Conservation (phyloP, 2,888 invertebrate species). For the Cactoblastis cactorum region DNA sequence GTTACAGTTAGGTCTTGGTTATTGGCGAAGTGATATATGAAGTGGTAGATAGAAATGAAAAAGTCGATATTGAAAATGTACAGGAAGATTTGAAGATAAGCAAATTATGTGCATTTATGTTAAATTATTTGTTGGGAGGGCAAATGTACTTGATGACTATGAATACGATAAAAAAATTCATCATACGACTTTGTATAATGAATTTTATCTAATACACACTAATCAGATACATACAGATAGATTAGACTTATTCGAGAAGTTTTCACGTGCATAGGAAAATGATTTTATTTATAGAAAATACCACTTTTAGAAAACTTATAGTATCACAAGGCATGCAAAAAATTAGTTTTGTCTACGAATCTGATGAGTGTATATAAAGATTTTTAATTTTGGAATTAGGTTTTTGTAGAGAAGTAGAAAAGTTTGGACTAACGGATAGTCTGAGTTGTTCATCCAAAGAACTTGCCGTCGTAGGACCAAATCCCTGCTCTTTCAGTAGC, state of each 20-base stretch:
- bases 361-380: neutral
- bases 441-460: slow-evolving; percentile 79
- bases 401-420: slow-evolving; percentile 31
- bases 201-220: neutral
- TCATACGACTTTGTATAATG: too few relatives aligned
- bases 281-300: too few relatives aligned
- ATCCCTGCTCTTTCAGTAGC: slow-evolving; percentile 84
- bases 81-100: neutral
- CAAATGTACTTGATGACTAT: neutral
- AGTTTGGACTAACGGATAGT: slow-evolving; percentile 71
- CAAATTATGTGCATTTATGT: neutral
- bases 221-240: too few relatives aligned
- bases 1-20: slow-evolving; percentile 50
- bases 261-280: too few relatives aligned
- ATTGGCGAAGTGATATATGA: neutral
- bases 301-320: too few relatives aligned
- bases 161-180: too few relatives aligned
- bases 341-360: neutral
- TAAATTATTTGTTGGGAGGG: too few relatives aligned
- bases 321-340: too few relatives aligned
- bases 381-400: neutral
- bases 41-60: slow-evolving; percentile 15
- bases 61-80: neutral
- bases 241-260: too few relatives aligned
- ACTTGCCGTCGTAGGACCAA: slow-evolving; percentile 85